phyloP scores from a whole-genome alignment of 1,140 invertebrate genomes.

The Drosophila grimshawi region DNA sequence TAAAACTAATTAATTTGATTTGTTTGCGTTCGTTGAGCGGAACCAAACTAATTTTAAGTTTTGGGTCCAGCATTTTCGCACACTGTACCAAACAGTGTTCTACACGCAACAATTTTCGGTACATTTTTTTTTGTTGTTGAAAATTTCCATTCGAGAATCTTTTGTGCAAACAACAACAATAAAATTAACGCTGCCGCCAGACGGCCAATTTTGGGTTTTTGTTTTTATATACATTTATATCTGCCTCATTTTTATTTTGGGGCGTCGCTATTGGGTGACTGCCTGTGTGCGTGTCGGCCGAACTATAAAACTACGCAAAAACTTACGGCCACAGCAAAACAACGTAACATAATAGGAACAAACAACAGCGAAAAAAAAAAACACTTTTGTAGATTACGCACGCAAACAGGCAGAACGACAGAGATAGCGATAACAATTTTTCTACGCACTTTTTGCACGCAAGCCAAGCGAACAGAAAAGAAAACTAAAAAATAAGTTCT shows the following conservation, averaged over 20 bases:
- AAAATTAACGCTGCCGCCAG: conserved; percentile 41
- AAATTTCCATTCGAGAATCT: conserved; percentile 42
- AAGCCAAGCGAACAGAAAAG: conserved; percentile 12
- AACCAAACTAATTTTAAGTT: too few relatives aligned
- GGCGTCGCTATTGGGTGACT: conserved; percentile 24
- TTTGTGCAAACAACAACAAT: conserved; percentile 31
- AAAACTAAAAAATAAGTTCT: conserved; percentile 40
- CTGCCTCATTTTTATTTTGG: neutral
- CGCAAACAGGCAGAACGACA: conserved; percentile 17
- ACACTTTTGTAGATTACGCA: conserved; percentile 68
- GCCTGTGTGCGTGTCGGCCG: conserved; percentile 15
- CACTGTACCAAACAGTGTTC: neutral
- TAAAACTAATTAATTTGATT: neutral
- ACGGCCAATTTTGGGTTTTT: conserved; percentile 35
- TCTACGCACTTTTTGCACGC: conserved; percentile 61
- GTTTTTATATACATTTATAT: conserved; percentile 16
- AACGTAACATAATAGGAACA: conserved; percentile 45
- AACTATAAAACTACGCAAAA: conserved; percentile 67
- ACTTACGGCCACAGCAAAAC: conserved; percentile 41
- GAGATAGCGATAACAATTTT: conserved; percentile 24
- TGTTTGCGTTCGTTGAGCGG: neutral
- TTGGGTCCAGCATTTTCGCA: neutral
- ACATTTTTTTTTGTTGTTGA: conserved; percentile 16
- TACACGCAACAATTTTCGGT: conserved; percentile 20
- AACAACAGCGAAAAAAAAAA: conserved; percentile 14